A percentile compares a stretch with the other conserved stretches of the same genome.
These are phyloP conservation scores for pig (Sus scrofa) DNA, from an alignment of 2,113 vertebrate species.

Conservation along the genomic window T2T-Sscrofa CM000819.6:104005501-104006000, in stretches of 20 bases:
- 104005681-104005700: neutral
- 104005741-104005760: neutral
- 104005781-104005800: neutral
- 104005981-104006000: neutral
- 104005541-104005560: constrained; percentile 10
- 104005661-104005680: neutral
- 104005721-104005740: neutral
- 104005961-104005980: neutral
- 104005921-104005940: neutral
- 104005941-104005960: neutral
- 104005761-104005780: neutral
- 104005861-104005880: neutral
- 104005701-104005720: neutral
- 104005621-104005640: neutral
- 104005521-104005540: neutral
- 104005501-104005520: constrained; percentile 32
- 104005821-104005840: neutral
- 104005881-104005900: neutral
- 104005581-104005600: neutral
- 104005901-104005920: neutral
- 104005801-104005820: neutral
- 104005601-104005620: constrained; percentile 10
- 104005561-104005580: constrained; percentile 27
- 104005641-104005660: neutral
- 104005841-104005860: neutral